Evolutionary conservation across 2,888 invertebrate genomes (phyloP).

Genomic region (Smittia aterrima): DNA sequence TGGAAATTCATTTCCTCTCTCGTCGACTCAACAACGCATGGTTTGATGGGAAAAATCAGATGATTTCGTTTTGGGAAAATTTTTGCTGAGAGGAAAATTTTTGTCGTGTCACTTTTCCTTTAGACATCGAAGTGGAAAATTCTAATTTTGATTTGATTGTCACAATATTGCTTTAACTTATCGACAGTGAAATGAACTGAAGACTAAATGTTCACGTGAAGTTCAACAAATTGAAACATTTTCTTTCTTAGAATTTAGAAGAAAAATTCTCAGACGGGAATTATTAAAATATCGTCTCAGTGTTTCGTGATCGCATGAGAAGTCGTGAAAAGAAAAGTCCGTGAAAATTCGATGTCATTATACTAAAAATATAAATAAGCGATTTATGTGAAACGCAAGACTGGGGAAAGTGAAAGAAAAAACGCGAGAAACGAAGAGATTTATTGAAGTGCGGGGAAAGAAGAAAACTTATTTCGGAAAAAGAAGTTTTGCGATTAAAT

Average conservation of each 20-base stretch:
- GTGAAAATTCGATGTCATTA: conserved; percentile 34
- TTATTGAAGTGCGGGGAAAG: conserved; percentile 12
- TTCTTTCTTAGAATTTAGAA: not conserved
- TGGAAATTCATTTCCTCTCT: conserved; percentile 24
- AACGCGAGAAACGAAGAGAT: too few species aligned
- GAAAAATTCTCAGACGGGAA: not conserved
- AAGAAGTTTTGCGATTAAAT: not conserved
- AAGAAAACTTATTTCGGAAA: not conserved
- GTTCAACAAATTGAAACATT: not conserved
- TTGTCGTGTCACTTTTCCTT: not conserved
- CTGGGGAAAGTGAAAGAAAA: conserved; percentile 25
- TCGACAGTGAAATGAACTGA: conserved; percentile 5
- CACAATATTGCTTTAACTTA: not conserved
- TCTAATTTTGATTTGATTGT: not conserved
- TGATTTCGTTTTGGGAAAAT: conserved; percentile 18
- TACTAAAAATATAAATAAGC: conserved; percentile 37
- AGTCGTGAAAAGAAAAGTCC: not conserved
- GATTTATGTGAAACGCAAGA: conserved; percentile 21
- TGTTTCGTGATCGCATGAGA: not conserved
- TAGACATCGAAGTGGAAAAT: not conserved
- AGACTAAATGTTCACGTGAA: not conserved
- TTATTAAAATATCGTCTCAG: conserved; percentile 1
- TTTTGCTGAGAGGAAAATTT: not conserved
- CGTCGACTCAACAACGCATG: conserved; percentile 9
- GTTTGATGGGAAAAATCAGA: conserved; percentile 30